phyloP scores from a whole-genome alignment of 2,888 invertebrate genomes.

The Oscheius sp. region DNA sequence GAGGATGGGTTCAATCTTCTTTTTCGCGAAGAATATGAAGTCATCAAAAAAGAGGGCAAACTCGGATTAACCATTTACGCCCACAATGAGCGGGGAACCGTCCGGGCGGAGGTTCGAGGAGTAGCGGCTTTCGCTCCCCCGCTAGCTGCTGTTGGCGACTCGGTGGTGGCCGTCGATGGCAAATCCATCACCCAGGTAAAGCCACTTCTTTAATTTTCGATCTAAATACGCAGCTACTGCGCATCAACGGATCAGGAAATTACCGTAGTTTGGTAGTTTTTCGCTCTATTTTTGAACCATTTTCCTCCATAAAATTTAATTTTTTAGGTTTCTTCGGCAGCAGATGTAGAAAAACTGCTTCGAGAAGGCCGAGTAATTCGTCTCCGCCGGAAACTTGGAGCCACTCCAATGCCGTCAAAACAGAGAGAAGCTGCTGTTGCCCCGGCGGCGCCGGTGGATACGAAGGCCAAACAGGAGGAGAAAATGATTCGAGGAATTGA shows the following conservation, averaged over 20 bases:
- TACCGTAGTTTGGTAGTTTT: too few species aligned
- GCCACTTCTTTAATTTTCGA: too few species aligned
- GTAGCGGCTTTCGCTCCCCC: slow-evolving; percentile 50
- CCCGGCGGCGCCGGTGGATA: slow-evolving; percentile 30
- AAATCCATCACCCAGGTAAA: slow-evolving; percentile 37
- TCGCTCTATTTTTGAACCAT: not conserved
- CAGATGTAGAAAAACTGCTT: slow-evolving; percentile 51
- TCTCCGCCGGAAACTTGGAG: slow-evolving; percentile 29
- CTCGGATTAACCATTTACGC: slow-evolving; percentile 54
- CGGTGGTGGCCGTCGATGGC: slow-evolving; percentile 51
- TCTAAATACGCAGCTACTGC: too few species aligned
- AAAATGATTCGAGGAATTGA: slow-evolving; percentile 47
- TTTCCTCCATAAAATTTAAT: not conserved
- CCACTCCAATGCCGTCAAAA: not conserved
- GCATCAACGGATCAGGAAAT: too few species aligned
- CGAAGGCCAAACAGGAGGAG: slow-evolving; percentile 26
- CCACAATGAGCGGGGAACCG: slow-evolving; percentile 48
- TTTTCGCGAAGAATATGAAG: slow-evolving; percentile 44
- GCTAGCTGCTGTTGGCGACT: slow-evolving; percentile 48
- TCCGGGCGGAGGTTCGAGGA: slow-evolving; percentile 51
- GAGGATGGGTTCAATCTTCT: slow-evolving; percentile 21
- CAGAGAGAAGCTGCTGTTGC: slow-evolving; percentile 16
- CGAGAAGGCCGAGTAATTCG: slow-evolving; percentile 49
- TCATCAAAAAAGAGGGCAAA: slow-evolving; percentile 45
- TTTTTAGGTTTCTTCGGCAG: slow-evolving; percentile 39